Conservation (phyloP, 2,113 vertebrate species). For the Uria aalge region DNA sequence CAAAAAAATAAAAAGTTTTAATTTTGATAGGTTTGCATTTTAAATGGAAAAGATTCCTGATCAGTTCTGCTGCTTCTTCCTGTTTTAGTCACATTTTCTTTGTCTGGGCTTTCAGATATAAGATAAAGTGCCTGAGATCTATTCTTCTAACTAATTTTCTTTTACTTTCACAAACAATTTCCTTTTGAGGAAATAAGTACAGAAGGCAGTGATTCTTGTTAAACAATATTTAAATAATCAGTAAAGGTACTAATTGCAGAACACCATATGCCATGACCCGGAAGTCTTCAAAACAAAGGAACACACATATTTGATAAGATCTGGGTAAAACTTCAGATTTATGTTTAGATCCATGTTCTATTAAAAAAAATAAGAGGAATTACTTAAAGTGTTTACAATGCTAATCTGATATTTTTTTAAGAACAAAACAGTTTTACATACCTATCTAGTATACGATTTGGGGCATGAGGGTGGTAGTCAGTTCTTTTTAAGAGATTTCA, state of each 20-base stretch:
- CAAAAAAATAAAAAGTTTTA: background rate
- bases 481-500: background rate
- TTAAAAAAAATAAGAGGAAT: background rate
- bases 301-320: background rate
- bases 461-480: background rate
- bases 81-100: background rate
- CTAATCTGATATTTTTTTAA: background rate
- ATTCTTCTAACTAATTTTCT: background rate
- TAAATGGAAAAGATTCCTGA: background rate
- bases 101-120: background rate
- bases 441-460: background rate
- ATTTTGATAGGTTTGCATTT: background rate
- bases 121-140: background rate
- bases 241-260: background rate
- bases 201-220: background rate
- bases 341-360: background rate
- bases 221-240: background rate
- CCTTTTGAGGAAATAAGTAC: background rate
- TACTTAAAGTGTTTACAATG: background rate
- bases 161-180: background rate
- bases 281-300: background rate
- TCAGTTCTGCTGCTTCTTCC: background rate
- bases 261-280: background rate
- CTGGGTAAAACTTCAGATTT: background rate
- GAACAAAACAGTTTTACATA: background rate